A percentile compares a stretch with the other conserved stretches of the same genome.
Evolutionary conservation across 2,113 vertebrate genomes (phyloP).

Genomic region (Semnornis frantzii): DNA sequence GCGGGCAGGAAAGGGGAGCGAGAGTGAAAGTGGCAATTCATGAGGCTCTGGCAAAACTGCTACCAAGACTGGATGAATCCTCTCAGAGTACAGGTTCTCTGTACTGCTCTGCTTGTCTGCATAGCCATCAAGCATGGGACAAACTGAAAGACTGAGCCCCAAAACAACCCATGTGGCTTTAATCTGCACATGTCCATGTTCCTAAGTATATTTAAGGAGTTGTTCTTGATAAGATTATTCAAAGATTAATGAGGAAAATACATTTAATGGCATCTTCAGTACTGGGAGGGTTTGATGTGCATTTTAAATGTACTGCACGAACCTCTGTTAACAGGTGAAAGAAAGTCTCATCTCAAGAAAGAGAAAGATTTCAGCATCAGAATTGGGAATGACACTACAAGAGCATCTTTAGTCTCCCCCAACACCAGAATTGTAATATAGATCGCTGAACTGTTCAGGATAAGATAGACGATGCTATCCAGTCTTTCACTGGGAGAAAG

Average conservation of each 20-base stretch:
- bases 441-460: neutral
- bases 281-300: neutral
- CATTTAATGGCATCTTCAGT: neutral
- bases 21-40: neutral
- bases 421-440: neutral
- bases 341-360: neutral
- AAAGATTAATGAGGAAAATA: neutral
- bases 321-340: neutral
- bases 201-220: neutral
- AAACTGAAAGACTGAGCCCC: neutral
- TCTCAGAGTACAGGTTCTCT: neutral
- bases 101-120: neutral
- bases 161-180: neutral
- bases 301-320: neutral
- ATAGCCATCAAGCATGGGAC: neutral
- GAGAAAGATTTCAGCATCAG: neutral
- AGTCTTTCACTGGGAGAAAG: neutral
- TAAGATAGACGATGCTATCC: rapidly evolving
- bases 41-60: neutral
- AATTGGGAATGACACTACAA: neutral
- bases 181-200: neutral
- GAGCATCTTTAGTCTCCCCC: neutral
- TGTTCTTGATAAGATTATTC: neutral
- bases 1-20: neutral
- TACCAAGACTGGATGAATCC: neutral